Evolutionary conservation across 2,113 vertebrate species (phyloP), one percentile per base, ranked within the genome.

Genomic region (Hiodon tergisus): DNA sequence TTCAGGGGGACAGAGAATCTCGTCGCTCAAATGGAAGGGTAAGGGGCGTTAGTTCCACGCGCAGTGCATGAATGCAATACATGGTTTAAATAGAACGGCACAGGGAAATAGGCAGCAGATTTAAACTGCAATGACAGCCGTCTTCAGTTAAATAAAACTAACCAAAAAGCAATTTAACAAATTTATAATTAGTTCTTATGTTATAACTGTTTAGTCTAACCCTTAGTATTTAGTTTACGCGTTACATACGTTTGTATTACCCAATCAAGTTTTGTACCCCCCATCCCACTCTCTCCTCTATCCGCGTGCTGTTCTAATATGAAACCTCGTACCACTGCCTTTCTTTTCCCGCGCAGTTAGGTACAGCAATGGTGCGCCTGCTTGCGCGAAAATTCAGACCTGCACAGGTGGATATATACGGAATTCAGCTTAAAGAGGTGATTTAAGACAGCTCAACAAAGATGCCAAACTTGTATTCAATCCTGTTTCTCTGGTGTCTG

Each of bases 401-500:
- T 77, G 59, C 68, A 85, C 82, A 88, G 83, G 88, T 90, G 91
- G 91, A 89, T 91, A 91, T 93, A 90, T 84, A 77, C 88, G 81
- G 86, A 84, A 88, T 76, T 86, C 90, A 77, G 84, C 88, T 80
- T 65, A 78, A 88, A 84, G 90, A 90, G 89, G 80, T 83, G 83
- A 77, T 83, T 84, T 85, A 85, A 50, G 86, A 90, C 83, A 89
- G 86, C 85, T 86, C 76, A 84, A 77, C 83, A 86, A 93, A 89
- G 89, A 98, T 93, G 94, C 92, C 90, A 88, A 88, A 83, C 76
- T 89, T 94, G 81, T 89, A 89, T 84, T 89, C 93, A 74, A 66
- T 95, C 71, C 86, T 94, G 83, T 81, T 93, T 76, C 87, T 96
- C n/a, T 87, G 92, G 77, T 85, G 93, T 80, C 92, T 97, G 78